Evolutionary conservation across 1,140 invertebrate species (phyloP).

Genomic region (Mylabris phalerata): DNA sequence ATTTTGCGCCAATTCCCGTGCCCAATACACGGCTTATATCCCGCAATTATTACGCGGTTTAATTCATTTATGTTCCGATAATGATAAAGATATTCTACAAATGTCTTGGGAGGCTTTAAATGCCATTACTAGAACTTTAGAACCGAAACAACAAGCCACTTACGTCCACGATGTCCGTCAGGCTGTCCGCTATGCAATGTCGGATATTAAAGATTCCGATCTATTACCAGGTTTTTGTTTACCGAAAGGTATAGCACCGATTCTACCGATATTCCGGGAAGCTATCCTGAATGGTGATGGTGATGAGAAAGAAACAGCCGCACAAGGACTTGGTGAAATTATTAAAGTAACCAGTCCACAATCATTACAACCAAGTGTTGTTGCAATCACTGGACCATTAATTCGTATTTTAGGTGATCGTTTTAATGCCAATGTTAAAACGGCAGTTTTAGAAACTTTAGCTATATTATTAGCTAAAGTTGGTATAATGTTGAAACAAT

Average conservation of each 20-base stretch:
- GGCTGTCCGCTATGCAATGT: slow-evolving; percentile 82
- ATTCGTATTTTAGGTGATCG: slow-evolving; percentile 96
- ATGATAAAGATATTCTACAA: slow-evolving; percentile 72
- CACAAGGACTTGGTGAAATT: slow-evolving; percentile 88
- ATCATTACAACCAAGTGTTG: slow-evolving; percentile 88
- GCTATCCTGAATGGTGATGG: slow-evolving; percentile 90
- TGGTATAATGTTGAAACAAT: slow-evolving; percentile 90
- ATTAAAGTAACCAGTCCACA: slow-evolving; percentile 78
- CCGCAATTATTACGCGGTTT: slow-evolving; percentile 82
- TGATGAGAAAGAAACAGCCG: slow-evolving; percentile 91
- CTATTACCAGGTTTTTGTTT: slow-evolving; percentile 91
- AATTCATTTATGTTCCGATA: slow-evolving; percentile 77
- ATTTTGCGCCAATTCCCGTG: slow-evolving; percentile 82
- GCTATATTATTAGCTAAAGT: slow-evolving; percentile 87
- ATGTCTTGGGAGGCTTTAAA: slow-evolving; percentile 85
- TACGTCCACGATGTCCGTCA: slow-evolving; percentile 86
- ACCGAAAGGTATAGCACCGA: slow-evolving; percentile 85
- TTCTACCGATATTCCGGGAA: slow-evolving; percentile 92
- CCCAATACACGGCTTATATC: slow-evolving; percentile 80
- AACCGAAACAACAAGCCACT: slow-evolving; percentile 70
- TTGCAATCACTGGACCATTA: slow-evolving; percentile 94
- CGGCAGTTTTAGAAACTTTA: slow-evolving; percentile 90
- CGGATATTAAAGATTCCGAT: slow-evolving; percentile 71
- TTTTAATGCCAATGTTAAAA: slow-evolving; percentile 89
- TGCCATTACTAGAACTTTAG: slow-evolving; percentile 83